These are phyloP conservation scores for Fregetta grallaria DNA, from an alignment of 2,113 vertebrate species.

Conservation along the genomic window DNA sequence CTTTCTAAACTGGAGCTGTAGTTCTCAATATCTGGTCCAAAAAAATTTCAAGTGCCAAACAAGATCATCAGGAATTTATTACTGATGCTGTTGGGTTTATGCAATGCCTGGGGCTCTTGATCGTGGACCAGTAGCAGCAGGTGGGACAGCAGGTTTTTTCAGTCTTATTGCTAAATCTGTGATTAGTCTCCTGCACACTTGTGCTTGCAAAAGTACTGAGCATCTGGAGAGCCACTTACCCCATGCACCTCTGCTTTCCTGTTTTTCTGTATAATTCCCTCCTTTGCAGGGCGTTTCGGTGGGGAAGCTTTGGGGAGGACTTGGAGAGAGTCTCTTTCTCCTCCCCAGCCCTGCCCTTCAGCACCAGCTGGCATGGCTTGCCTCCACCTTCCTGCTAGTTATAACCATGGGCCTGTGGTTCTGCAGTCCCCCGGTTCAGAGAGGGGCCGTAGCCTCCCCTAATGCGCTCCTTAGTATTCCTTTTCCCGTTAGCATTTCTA, in stretches of 20 bases:
- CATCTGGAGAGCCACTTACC: neutral
- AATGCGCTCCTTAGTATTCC: neutral
- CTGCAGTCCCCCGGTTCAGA: neutral
- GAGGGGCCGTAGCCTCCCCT: neutral
- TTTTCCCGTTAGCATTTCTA: neutral
- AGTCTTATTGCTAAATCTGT: neutral
- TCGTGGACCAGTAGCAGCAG: neutral
- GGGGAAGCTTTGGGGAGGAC: neutral
- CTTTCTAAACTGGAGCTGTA: neutral
- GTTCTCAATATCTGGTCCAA: neutral
- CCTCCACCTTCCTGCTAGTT: neutral
- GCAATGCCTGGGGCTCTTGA: neutral
- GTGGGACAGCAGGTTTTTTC: neutral
- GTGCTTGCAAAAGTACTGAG: neutral
- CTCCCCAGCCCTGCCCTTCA: neutral
- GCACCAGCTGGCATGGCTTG: neutral
- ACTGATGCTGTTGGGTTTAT: neutral
- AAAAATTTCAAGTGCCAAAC: neutral
- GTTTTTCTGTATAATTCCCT: neutral
- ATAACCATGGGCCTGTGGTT: neutral
- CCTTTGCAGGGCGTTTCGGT: fast-evolving
- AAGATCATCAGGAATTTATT: neutral
- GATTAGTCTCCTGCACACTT: neutral
- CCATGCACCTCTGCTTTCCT: neutral
- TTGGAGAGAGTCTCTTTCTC: neutral